These are phyloP conservation scores for Apotomis capreana DNA, from an alignment of 2,888 invertebrate genomes.

Conservation along the genomic window DNA sequence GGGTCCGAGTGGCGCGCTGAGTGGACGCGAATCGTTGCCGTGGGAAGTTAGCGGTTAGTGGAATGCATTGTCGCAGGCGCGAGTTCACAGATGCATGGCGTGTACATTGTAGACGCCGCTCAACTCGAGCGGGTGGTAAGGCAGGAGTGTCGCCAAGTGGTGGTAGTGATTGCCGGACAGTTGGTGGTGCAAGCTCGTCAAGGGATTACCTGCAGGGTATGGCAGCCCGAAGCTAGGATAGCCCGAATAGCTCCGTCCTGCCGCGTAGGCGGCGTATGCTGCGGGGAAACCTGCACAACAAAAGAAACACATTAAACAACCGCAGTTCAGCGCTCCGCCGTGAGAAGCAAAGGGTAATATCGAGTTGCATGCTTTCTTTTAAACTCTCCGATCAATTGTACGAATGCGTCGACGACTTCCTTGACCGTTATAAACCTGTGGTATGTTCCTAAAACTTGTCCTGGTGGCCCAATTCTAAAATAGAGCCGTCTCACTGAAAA, in stretches of 20 bases:
- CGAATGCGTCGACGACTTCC: constrained; percentile 54
- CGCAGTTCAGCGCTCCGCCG: constrained; percentile 45
- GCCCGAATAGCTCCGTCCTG: constrained; percentile 98
- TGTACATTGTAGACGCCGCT: constrained; percentile 88
- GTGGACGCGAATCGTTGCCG: constrained; percentile 65
- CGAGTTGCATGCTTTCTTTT: constrained; percentile 65
- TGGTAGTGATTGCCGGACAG: constrained; percentile 85
- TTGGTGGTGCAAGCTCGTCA: constrained; percentile 91
- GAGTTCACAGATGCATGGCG: constrained; percentile 91
- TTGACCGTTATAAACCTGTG: constrained; percentile 59
- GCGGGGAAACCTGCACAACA: constrained; percentile 94
- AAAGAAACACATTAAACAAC: constrained; percentile 63
- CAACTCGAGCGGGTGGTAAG: constrained; percentile 87
- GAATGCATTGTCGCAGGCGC: constrained; percentile 81
- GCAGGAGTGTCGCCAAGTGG: constrained; percentile 85
- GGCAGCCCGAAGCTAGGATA: constrained; percentile 99
- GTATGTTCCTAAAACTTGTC: constrained; percentile 61
- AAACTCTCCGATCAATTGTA: constrained; percentile 47
- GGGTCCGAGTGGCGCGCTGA: constrained; percentile 3
- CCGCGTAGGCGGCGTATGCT: constrained; percentile 97
- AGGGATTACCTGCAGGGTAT: constrained; percentile 97
- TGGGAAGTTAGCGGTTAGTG: constrained; percentile 73
- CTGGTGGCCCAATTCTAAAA: constrained; percentile 71
- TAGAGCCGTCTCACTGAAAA: constrained; percentile 72
- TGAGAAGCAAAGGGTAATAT: constrained; percentile 62